These are phyloP conservation scores for Eudemis profundana DNA, from an alignment of 2,888 invertebrate species.

Conservation along the genomic window DNA sequence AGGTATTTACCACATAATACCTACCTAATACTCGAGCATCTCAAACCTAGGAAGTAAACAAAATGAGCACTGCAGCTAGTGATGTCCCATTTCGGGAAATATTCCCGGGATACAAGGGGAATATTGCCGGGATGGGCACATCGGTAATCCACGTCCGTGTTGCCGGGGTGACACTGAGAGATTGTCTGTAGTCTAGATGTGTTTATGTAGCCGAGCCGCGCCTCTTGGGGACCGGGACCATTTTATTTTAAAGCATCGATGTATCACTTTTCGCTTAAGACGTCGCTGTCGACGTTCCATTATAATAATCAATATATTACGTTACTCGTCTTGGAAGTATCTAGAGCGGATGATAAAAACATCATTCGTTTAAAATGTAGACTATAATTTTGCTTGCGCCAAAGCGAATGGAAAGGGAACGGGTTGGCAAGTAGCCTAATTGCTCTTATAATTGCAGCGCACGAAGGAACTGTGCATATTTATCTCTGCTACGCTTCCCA, in stretches of 20 bases:
- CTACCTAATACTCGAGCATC: too few relatives aligned
- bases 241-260: slow-evolving; percentile 40
- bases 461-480: neutral
- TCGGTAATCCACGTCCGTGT: neutral
- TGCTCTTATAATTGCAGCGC: slow-evolving; percentile 4
- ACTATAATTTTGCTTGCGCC: neutral
- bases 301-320: slow-evolving; percentile 21
- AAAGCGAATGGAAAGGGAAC: neutral
- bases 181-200: slow-evolving; percentile 1
- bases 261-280: slow-evolving; percentile 37
- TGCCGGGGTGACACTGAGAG: neutral
- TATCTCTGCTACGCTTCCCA: neutral
- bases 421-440: slow-evolving; percentile 10
- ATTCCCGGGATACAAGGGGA: too few relatives aligned
- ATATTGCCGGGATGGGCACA: too few relatives aligned
- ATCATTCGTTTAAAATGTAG: neutral
- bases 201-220: neutral
- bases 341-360: neutral
- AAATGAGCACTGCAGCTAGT: too few relatives aligned
- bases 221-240: slow-evolving; percentile 2
- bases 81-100: too few relatives aligned
- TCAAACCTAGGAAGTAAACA: too few relatives aligned
- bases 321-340: neutral
- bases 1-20: too few relatives aligned
- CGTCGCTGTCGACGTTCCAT: slow-evolving; percentile 22